Evolutionary conservation across 2,888 invertebrate genomes (phyloP).

Genomic region (Subacronicta megacephala): DNA sequence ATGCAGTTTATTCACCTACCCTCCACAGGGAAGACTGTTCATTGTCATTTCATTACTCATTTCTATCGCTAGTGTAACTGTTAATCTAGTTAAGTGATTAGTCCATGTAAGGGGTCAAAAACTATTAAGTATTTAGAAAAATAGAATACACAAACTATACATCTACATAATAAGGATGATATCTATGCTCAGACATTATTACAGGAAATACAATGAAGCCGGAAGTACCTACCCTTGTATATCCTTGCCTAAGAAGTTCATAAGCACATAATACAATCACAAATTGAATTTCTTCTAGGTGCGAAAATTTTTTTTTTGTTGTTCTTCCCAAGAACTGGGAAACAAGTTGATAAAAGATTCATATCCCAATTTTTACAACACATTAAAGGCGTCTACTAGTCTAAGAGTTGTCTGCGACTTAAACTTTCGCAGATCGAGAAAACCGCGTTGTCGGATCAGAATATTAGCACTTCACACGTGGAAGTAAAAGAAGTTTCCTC

Average conservation of each 20-base stretch:
- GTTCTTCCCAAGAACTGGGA: not conserved
- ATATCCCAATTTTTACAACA: slow-evolving; percentile 10
- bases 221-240: too few species aligned
- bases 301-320: too few species aligned
- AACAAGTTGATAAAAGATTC: slow-evolving; percentile 6
- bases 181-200: too few species aligned
- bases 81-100: slow-evolving; percentile 39
- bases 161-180: too few species aligned
- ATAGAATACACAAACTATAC: too few species aligned
- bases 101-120: too few species aligned
- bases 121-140: too few species aligned
- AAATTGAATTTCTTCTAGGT: too few species aligned
- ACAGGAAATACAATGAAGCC: too few species aligned
- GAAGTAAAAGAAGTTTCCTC: too few species aligned
- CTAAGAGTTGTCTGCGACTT: slow-evolving; percentile 14
- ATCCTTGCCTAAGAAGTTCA: too few species aligned
- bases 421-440: slow-evolving; percentile 6
- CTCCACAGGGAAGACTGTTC: slow-evolving; percentile 53
- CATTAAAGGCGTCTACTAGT: slow-evolving; percentile 17
- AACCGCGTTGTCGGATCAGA: slow-evolving; percentile 2
- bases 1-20: slow-evolving; percentile 79
- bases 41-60: slow-evolving; percentile 56
- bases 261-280: too few species aligned
- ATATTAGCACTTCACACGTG: not conserved
- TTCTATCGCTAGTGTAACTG: slow-evolving; percentile 27